Evolutionary conservation across 2,797 vertebrate species (phyloP).

Genomic region (Tadarida brasiliensis): DNA sequence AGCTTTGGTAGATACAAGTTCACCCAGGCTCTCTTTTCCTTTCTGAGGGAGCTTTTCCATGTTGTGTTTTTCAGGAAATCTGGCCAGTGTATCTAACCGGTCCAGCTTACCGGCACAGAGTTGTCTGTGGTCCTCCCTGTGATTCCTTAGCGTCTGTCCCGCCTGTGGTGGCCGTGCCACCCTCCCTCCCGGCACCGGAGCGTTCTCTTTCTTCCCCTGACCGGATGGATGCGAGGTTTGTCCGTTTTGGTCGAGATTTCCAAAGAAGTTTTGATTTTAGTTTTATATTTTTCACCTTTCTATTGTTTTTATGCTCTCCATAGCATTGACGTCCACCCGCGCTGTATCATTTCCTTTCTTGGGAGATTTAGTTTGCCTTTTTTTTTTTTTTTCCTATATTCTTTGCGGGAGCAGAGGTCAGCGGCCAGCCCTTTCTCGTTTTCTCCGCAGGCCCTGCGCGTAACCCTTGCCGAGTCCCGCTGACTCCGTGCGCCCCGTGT

Average conservation of each 20-base stretch:
- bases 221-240: not conserved
- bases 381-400: not conserved
- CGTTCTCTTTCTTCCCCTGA: not conserved
- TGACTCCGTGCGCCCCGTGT: not conserved
- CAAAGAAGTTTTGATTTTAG: not conserved
- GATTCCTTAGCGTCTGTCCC: not conserved
- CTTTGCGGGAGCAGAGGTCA: not conserved
- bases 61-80: not conserved
- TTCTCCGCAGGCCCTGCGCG: not conserved
- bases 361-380: not conserved
- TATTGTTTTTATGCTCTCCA: not conserved
- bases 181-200: too few species aligned
- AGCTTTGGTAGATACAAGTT: not conserved
- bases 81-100: not conserved
- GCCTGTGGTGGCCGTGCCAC: not conserved
- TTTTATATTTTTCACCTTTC: not conserved
- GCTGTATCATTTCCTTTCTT: not conserved
- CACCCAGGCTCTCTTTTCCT: not conserved
- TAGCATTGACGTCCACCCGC: not conserved
- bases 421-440: not conserved
- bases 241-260: not conserved
- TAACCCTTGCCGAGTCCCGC: rapidly evolving
- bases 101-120: not conserved
- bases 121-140: not conserved
- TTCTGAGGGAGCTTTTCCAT: not conserved